Conservation (phyloP, 2,797 vertebrate genomes). For the Carduelis carduelis region DNA sequence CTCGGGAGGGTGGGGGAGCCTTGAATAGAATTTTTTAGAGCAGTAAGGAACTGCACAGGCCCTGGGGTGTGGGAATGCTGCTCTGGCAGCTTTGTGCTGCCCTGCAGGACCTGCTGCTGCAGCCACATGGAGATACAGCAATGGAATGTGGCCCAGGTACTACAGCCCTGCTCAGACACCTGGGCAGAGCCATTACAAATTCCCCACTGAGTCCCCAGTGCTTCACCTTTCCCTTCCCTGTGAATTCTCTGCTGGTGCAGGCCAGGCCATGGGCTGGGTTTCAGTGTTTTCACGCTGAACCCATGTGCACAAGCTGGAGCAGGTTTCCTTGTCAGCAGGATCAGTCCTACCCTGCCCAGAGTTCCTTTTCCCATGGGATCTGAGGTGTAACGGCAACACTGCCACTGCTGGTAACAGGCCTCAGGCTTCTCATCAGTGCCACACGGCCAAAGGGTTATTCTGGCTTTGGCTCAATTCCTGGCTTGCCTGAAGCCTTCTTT, state of each 20-base stretch:
- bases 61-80: neutral
- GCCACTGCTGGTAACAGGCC: neutral
- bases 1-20: neutral
- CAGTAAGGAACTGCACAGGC: neutral
- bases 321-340: neutral
- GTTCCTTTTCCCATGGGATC: neutral
- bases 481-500: neutral
- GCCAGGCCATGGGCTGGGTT: neutral
- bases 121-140: neutral
- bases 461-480: neutral
- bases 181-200: neutral
- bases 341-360: neutral
- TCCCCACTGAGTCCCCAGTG: neutral
- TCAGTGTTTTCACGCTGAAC: neutral
- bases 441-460: neutral
- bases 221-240: neutral
- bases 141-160: neutral
- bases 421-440: neutral
- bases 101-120: neutral
- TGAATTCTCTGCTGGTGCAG: neutral
- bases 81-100: neutral
- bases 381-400: neutral
- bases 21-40: neutral
- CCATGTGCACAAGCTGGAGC: neutral
- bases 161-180: neutral